Conservation (phyloP, 1,140 invertebrate species). For the Aricia agestis region DNA sequence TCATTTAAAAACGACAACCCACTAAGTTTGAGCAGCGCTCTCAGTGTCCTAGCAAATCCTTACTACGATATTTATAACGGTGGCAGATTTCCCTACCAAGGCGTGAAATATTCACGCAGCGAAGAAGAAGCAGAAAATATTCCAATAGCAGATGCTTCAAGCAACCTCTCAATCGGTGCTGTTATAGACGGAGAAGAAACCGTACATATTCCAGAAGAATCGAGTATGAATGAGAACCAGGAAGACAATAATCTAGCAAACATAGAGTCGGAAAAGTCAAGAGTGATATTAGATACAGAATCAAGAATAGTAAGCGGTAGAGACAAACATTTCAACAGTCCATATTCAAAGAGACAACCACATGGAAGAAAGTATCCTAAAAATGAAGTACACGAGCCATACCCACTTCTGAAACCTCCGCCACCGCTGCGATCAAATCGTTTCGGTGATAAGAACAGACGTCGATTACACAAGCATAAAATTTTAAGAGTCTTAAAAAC, state of each 20-base stretch:
- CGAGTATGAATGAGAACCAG: slow-evolving; percentile 40
- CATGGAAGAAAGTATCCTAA: slow-evolving; percentile 61
- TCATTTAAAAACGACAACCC: slow-evolving; percentile 57
- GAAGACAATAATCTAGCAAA: slow-evolving; percentile 40
- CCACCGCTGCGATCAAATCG: slow-evolving; percentile 42
- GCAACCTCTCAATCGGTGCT: slow-evolving; percentile 66
- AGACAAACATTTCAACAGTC: slow-evolving; percentile 50
- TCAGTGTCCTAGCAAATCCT: slow-evolving; percentile 41
- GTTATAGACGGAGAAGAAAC: slow-evolving; percentile 64
- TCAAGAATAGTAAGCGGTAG: slow-evolving; percentile 39
- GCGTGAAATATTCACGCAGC: slow-evolving; percentile 66
- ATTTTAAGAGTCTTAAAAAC: slow-evolving; percentile 49
- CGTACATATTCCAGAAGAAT: slow-evolving; percentile 40
- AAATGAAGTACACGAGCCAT: slow-evolving; percentile 53
- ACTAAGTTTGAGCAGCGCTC: slow-evolving; percentile 37
- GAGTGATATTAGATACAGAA: slow-evolving; percentile 35
- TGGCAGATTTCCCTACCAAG: slow-evolving; percentile 52
- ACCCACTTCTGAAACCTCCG: slow-evolving; percentile 68
- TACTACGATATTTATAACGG: slow-evolving; percentile 55
- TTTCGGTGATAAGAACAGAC: slow-evolving; percentile 46
- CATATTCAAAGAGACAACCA: slow-evolving; percentile 43
- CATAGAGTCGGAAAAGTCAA: slow-evolving; percentile 44
- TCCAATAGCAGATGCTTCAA: slow-evolving; percentile 63
- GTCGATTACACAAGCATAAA: slow-evolving; percentile 54
- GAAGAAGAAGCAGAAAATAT: slow-evolving; percentile 68